A percentile compares a stretch with the other conserved stretches of the same genome.
phyloP scores from a whole-genome alignment of 2,888 invertebrate genomes.

The Patella depressa region DNA sequence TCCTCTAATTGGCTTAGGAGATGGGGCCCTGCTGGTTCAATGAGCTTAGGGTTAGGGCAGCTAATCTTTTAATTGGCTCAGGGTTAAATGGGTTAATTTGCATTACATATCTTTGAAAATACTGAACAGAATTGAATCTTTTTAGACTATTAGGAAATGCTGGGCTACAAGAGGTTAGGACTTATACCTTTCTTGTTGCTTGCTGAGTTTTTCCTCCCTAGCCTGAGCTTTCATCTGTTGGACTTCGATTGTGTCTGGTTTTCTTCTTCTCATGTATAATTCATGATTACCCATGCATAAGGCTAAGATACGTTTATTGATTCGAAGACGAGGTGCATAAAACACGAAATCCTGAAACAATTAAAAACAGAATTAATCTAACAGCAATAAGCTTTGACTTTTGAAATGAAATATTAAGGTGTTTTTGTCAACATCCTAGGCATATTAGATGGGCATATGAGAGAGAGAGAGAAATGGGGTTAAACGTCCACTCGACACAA shows the following conservation, averaged over 20 bases:
- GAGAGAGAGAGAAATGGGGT: too few relatives aligned
- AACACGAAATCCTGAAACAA: slow-evolving; percentile 90
- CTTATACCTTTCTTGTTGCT: slow-evolving; percentile 88
- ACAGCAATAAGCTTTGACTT: too few relatives aligned
- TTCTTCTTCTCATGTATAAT: slow-evolving; percentile 97
- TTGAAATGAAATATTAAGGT: too few relatives aligned
- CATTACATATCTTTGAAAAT: not conserved
- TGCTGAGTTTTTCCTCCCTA: slow-evolving; percentile 92
- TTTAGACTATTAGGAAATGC: not conserved
- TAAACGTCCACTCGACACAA: too few relatives aligned
- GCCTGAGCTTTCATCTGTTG: slow-evolving; percentile 99
- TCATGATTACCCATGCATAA: slow-evolving; percentile 99
- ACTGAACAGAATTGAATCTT: not conserved
- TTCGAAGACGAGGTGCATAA: slow-evolving; percentile 96
- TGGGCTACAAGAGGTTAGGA: slow-evolving; percentile 18
- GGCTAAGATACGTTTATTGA: slow-evolving; percentile 98
- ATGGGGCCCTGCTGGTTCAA: too few relatives aligned
- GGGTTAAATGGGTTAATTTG: too few relatives aligned
- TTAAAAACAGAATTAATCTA: too few relatives aligned
- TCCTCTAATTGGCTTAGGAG: too few relatives aligned
- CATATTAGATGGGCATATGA: too few relatives aligned
- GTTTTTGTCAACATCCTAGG: too few relatives aligned
- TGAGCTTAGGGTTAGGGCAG: too few relatives aligned
- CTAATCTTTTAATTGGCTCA: too few relatives aligned
- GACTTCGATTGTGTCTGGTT: slow-evolving; percentile 99